Conservation (phyloP, 2,888 invertebrate genomes). For the Nephrotoma guestfalica region DNA sequence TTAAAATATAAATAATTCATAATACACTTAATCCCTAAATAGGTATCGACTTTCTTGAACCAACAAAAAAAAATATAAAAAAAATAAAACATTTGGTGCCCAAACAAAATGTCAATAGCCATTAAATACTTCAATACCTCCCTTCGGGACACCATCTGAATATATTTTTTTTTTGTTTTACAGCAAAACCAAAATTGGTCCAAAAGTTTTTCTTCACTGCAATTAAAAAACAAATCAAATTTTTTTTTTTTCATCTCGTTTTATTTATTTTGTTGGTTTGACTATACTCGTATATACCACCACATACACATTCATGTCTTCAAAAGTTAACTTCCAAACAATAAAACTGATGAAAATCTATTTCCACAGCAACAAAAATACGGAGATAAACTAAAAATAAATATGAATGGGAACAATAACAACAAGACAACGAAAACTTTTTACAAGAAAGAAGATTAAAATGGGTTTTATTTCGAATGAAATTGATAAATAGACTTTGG, state of each 20-base stretch:
- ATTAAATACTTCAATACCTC: neutral
- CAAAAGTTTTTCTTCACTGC: neutral
- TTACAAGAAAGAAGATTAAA: neutral
- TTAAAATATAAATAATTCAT: no score
- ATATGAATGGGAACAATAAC: neutral
- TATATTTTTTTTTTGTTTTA: neutral
- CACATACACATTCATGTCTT: neutral
- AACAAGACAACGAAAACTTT: neutral
- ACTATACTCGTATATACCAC: neutral
- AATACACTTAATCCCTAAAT: no score
- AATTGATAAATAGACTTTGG: neutral
- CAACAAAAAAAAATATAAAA: no score
- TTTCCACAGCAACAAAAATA: neutral
- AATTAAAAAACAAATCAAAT: neutral
- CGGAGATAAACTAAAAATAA: neutral
- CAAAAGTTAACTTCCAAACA: neutral
- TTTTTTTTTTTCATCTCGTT: neutral
- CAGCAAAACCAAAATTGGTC: neutral
- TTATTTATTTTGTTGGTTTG: neutral
- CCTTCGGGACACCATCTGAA: neutral
- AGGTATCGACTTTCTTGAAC: no score
- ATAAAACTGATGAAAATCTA: neutral
- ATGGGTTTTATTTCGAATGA: neutral
- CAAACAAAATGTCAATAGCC: neutral
- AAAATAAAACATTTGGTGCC: neutral